phyloP scores from a whole-genome alignment of 2,888 invertebrate genomes.

The Herminia tarsipennalis region DNA sequence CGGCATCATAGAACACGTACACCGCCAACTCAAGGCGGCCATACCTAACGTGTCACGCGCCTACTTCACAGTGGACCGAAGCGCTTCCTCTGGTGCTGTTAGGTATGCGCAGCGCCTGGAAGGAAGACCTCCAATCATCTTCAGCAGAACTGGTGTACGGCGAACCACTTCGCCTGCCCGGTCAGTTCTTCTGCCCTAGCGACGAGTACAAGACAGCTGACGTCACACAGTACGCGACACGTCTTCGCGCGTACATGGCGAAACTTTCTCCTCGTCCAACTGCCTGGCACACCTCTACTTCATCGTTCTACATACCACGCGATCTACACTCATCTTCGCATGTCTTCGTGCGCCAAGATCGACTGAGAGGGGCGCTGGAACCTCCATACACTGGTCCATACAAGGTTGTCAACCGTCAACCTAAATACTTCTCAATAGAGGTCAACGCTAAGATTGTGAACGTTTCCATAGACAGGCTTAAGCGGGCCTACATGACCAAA shows the following conservation, averaged over 20 bases:
- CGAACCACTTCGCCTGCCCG: background rate
- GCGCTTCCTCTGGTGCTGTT: slow-evolving; percentile 6
- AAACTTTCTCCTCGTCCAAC: background rate
- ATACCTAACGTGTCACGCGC: slow-evolving; percentile 4
- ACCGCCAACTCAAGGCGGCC: slow-evolving; percentile 1
- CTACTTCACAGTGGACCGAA: slow-evolving; percentile 2
- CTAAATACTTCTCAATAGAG: slow-evolving; percentile 6
- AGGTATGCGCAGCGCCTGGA: slow-evolving; percentile 10
- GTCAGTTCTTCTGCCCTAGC: background rate
- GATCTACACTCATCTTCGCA: background rate
- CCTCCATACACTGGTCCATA: slow-evolving; percentile 1
- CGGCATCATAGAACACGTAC: background rate
- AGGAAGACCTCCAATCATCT: slow-evolving; percentile 7
- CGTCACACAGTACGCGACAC: background rate
- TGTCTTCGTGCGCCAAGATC: slow-evolving; percentile 1
- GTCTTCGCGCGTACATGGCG: background rate
- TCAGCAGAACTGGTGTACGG: slow-evolving; percentile 7
- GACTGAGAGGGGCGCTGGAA: background rate
- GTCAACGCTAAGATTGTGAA: background rate
- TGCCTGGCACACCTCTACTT: background rate
- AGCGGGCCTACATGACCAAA: slow-evolving; percentile 34
- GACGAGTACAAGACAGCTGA: background rate
- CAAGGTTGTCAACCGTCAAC: slow-evolving; percentile 2
- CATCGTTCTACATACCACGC: background rate
- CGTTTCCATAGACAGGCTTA: slow-evolving; percentile 33